Percentiles rank a stretch among this genome's conserved stretches.
These are phyloP conservation scores for Coboldia fuscipes DNA, from an alignment of 1,140 invertebrate genomes.

Conservation along the genomic window DNA sequence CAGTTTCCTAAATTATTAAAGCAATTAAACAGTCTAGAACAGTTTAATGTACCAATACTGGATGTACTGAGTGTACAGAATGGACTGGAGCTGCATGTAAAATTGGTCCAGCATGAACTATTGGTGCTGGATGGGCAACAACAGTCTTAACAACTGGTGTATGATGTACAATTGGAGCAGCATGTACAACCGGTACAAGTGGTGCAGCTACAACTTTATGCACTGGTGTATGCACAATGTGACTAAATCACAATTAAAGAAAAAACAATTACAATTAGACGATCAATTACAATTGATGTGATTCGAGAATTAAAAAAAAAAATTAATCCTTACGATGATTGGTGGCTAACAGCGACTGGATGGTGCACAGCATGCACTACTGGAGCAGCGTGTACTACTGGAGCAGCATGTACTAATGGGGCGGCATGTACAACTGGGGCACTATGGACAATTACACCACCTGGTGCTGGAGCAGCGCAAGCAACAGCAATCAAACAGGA, in stretches of 20 bases:
- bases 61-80: too few relatives aligned
- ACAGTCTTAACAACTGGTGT: conserved; percentile 7
- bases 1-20: too few relatives aligned
- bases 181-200: background rate
- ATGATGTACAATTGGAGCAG: conserved; percentile 1
- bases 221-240: conserved; percentile 1
- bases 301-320: background rate
- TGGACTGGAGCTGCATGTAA: too few relatives aligned
- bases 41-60: too few relatives aligned
- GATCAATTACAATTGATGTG: background rate
- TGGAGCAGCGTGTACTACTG: conserved; percentile 7
- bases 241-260: background rate
- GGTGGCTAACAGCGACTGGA: conserved; percentile 2
- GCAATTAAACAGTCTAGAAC: too few relatives aligned
- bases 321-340: background rate
- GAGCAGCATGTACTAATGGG: background rate
- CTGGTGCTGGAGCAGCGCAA: conserved; percentile 13
- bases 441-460: background rate
- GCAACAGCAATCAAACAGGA: conserved; percentile 21
- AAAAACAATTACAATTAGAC: background rate
- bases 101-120: conserved; percentile 14
- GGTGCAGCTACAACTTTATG: background rate
- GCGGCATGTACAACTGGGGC: conserved; percentile 11
- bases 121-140: conserved; percentile 9
- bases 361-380: background rate